Percentiles rank a stretch among this genome's conserved stretches.
phyloP scores from a whole-genome alignment of 2,888 invertebrate species.

The Bembecia ichneumoniformis region DNA sequence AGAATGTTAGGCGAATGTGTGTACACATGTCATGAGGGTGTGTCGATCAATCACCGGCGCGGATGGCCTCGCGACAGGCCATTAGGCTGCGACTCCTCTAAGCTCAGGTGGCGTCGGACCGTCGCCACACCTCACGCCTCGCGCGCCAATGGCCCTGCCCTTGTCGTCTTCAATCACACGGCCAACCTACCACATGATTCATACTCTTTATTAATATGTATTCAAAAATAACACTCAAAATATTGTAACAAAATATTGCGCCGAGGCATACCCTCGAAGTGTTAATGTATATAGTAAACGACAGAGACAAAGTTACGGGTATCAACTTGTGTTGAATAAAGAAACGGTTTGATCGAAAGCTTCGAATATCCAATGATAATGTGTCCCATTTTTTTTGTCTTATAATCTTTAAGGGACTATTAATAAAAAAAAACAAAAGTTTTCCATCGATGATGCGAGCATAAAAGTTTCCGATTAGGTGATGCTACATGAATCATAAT shows the following conservation, averaged over 20 bases:
- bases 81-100: constrained; percentile 52
- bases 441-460: background rate
- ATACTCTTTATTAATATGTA: background rate
- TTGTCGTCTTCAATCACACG: constrained; percentile 38
- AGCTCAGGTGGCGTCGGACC: constrained; percentile 43
- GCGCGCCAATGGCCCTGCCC: constrained; percentile 12
- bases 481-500: constrained; percentile 8
- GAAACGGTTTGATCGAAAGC: no score
- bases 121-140: constrained; percentile 15
- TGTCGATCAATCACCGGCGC: constrained; percentile 64
- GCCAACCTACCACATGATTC: constrained; percentile 30
- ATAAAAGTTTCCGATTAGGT: constrained; percentile 4
- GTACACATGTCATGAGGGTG: constrained; percentile 50
- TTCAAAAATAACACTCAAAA: background rate
- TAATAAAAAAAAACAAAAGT: constrained; percentile 5
- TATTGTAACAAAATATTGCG: background rate
- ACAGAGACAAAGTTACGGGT: no score
- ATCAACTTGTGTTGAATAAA: no score
- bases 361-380: background rate
- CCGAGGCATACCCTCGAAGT: no score
- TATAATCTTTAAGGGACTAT: background rate
- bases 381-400: no score
- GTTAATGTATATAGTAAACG: no score
- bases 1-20: constrained; percentile 23
- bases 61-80: constrained; percentile 65